These are phyloP conservation scores for Scolopax mira DNA, from an alignment of 2,113 vertebrate species.

Conservation along the genomic window DNA sequence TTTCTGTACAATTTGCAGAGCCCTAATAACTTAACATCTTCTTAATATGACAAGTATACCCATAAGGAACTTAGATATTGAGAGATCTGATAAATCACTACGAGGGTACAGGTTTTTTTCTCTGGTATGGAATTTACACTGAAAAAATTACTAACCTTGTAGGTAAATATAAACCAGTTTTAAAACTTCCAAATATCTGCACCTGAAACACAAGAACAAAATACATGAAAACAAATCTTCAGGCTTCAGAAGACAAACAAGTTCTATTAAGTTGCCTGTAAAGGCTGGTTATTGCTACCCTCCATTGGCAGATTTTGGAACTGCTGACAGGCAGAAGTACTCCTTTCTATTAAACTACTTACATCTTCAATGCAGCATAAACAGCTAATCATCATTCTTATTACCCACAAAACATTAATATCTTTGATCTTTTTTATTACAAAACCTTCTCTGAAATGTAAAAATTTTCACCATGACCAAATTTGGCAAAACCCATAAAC, in stretches of 20 bases:
- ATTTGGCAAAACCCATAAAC: neutral
- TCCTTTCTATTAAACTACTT: neutral
- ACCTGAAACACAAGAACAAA: slow-evolving; percentile 78
- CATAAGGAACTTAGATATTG: neutral
- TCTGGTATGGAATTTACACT: neutral
- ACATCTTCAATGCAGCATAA: neutral
- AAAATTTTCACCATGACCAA: neutral
- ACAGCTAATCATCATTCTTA: neutral
- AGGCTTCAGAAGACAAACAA: neutral
- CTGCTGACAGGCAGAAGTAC: neutral
- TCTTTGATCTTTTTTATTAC: neutral
- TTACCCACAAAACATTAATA: neutral
- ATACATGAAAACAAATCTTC: neutral
- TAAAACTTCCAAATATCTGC: slow-evolving; percentile 96
- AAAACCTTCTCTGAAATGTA: neutral
- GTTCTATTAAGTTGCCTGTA: neutral
- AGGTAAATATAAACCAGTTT: slow-evolving; percentile 92
- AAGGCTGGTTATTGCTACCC: slow-evolving; percentile 47
- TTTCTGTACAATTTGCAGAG: neutral
- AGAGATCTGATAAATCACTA: neutral
- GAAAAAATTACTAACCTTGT: slow-evolving; percentile 84
- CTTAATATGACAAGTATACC: neutral
- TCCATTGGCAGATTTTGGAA: slow-evolving; percentile 58
- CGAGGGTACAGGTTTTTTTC: neutral
- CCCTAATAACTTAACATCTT: neutral